Percentiles rank a stretch among this genome's conserved stretches.
Conservation (phyloP, 2,113 vertebrate genomes). For the Tenebrosternarchus preto region DNA sequence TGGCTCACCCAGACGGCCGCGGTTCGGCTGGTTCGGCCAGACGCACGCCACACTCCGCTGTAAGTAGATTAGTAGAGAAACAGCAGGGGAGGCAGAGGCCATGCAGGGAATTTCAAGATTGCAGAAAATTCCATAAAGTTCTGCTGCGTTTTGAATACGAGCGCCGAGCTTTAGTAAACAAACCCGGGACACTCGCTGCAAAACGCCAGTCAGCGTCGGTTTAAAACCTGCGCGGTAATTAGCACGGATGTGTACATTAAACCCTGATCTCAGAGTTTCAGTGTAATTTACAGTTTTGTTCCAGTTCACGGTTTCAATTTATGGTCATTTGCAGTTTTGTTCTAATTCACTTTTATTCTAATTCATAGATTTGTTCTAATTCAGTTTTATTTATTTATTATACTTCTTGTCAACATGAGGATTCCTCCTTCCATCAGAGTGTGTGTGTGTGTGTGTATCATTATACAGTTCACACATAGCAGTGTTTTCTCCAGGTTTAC, state of each 20-base stretch:
- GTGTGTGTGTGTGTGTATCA: too few species aligned
- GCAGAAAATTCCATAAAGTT: neutral
- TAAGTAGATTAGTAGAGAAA: conserved; percentile 23
- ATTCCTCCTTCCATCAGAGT: too few species aligned
- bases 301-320: neutral
- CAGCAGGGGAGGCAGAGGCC: conserved; percentile 21
- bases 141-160: neutral
- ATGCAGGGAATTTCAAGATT: conserved; percentile 35
- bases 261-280: conserved; percentile 7
- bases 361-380: too few species aligned
- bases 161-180: conserved; percentile 1
- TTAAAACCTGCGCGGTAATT: neutral
- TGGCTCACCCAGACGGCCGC: conserved; percentile 30
- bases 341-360: too few species aligned
- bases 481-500: too few species aligned
- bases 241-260: neutral
- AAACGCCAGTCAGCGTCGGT: neutral
- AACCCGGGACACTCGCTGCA: too few species aligned
- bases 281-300: neutral
- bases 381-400: too few species aligned
- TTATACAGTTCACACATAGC: too few species aligned
- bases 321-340: too few species aligned
- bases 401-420: too few species aligned
- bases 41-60: neutral
- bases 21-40: conserved; percentile 20